Base-by-base conservation (phyloP, 2,888 invertebrate genomes). In the Exocentrus adspersus region DNA sequence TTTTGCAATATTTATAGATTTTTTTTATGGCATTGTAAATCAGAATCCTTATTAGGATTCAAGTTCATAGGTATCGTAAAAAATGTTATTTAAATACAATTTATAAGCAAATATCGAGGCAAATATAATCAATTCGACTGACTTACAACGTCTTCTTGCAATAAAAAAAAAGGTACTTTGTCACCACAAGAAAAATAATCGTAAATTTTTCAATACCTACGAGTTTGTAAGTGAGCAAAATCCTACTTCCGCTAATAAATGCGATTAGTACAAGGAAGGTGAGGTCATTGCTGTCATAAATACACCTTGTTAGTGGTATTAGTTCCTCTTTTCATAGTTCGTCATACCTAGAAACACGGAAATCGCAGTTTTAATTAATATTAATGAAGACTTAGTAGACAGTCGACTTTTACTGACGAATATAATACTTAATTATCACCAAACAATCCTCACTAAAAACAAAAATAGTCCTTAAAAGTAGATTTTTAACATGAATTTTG, bases 261-360 rank as follows among this genome's bases (percentile, higher is more conserved):
- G 43, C 43, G 43, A 54, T 53, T 41, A 37, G 53, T 10, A 53
- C 32, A 14, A 41, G 20, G 54, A 43, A 54, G 19, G 54, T 42
- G 54, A 54, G 54, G 54, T 54, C 42, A 42, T 53, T 41, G 10
- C 14, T 53, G 53, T 24, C 54, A 43, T 54, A 54, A 54, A 54
- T 45, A 54, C 30, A 21, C 54, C 54, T 54, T 30, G 54, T 28
- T 54, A 45, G 43, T 43, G 43, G 54, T 43, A 43, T 42, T 14
- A 54, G 43, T 54, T 43, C 43, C 54, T 54, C 43, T 43, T 30
- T 42, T 30, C 21, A 54, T 43, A 30, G n/a, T 17, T 9, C 30
- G 2, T 42, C 42, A 14, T 52, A 21, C 30, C 28, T 43, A 21
- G 51, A 7, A 12, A 58, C 52, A 46, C 58, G 62, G 53, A 63